Percentiles rank a stretch among this genome's conserved stretches.
Evolutionary conservation across 2,113 vertebrate genomes (phyloP).

Genomic region (Anoplopoma fimbria): DNA sequence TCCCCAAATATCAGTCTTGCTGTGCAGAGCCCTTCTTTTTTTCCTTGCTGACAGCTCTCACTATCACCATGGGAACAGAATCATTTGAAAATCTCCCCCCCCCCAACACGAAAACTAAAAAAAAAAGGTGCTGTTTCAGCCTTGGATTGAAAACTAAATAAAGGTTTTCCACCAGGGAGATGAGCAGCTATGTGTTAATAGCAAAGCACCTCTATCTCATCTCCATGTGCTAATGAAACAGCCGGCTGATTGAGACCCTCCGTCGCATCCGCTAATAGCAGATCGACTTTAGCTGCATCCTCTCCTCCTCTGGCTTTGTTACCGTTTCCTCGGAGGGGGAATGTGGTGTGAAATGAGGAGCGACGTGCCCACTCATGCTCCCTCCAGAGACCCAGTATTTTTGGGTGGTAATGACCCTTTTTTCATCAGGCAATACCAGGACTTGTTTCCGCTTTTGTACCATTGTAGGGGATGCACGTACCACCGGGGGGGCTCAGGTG

Average conservation of each 20-base stretch:
- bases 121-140: constrained; percentile 25
- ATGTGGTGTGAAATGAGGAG: constrained; percentile 57
- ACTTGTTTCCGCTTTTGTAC: constrained; percentile 21
- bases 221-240: constrained; percentile 76
- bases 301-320: constrained; percentile 16
- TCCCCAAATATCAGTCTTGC: constrained; percentile 8
- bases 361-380: constrained; percentile 45
- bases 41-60: constrained; percentile 38
- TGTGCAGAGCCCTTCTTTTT: neutral
- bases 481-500: constrained; percentile 9
- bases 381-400: constrained; percentile 6
- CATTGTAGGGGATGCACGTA: neutral
- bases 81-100: neutral
- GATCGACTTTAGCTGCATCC: constrained; percentile 8
- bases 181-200: constrained; percentile 59
- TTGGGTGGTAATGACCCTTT: constrained; percentile 33
- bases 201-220: constrained; percentile 51
- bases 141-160: neutral
- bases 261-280: constrained; percentile 39
- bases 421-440: constrained; percentile 15
- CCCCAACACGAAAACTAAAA: neutral
- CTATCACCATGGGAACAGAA: constrained; percentile 15
- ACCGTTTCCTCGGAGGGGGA: constrained; percentile 4
- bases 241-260: constrained; percentile 21
- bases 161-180: constrained; percentile 41